Percentiles rank a stretch among this genome's conserved stretches.
These are phyloP conservation scores for Alosa alosa DNA, from an alignment of 2,113 vertebrate species.

Conservation along the genomic window DNA sequence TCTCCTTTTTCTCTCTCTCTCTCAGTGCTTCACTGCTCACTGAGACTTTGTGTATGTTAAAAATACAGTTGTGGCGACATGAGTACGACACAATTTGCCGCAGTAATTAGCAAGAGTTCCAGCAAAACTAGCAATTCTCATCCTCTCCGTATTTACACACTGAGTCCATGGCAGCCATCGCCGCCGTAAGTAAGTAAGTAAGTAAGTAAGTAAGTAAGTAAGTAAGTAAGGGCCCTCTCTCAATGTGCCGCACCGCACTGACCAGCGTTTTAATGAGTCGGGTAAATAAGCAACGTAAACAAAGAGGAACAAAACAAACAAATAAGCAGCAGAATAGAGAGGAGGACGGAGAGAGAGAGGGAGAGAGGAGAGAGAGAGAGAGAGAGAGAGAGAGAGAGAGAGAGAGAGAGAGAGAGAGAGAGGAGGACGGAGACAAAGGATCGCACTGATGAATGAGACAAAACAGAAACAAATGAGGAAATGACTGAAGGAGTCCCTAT, in stretches of 20 bases:
- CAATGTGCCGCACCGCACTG: neutral
- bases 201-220: neutral
- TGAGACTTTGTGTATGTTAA: too few species aligned
- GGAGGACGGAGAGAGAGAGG: neutral
- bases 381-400: too few species aligned
- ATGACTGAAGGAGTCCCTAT: neutral
- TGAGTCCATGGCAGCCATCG: too few species aligned
- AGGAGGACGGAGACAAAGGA: neutral
- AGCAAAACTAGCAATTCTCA: too few species aligned
- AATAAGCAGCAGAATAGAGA: neutral
- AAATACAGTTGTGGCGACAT: too few species aligned
- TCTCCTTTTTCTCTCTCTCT: neutral
- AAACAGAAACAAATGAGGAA: neutral
- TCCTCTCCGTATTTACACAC: too few species aligned
- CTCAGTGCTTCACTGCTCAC: neutral
- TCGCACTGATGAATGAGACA: neutral
- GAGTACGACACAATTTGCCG: too few species aligned
- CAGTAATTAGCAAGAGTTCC: too few species aligned
- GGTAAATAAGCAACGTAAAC: conserved; percentile 39
- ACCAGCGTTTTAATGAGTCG: conserved; percentile 12
- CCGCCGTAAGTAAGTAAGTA: too few species aligned
- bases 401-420: neutral
- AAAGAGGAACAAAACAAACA: conserved; percentile 33
- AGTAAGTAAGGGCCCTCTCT: neutral
- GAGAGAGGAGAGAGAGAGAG: too few species aligned